phyloP scores from a whole-genome alignment of 2,113 vertebrate species.

The Setophaga petechia region DNA sequence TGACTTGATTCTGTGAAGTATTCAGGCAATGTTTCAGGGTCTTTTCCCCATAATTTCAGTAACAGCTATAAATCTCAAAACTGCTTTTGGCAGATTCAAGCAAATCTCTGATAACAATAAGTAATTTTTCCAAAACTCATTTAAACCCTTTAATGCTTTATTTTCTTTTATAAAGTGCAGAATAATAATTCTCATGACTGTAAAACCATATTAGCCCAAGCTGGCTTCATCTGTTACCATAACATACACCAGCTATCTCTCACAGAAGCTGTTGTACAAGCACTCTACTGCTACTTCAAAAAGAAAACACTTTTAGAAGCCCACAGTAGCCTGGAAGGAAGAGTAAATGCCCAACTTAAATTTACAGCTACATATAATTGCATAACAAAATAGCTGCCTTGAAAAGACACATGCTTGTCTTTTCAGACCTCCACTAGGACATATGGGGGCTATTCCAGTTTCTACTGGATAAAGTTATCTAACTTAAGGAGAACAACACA shows the following conservation, averaged over 20 bases:
- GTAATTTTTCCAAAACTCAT: not conserved
- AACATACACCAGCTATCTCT: not conserved
- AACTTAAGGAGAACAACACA: not conserved
- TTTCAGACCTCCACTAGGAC: not conserved
- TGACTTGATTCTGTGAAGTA: not conserved
- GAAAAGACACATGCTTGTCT: not conserved
- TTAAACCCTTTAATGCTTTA: not conserved
- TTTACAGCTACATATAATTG: not conserved
- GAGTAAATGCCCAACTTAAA: not conserved
- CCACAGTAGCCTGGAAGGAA: not conserved
- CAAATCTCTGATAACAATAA: not conserved
- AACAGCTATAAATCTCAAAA: not conserved
- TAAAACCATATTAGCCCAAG: not conserved
- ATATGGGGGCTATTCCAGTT: not conserved
- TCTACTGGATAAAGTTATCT: not conserved
- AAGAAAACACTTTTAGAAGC: not conserved
- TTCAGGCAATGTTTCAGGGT: not conserved
- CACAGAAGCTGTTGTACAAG: not conserved
- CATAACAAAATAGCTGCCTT: not conserved
- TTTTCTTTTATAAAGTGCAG: not conserved
- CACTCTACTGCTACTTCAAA: not conserved
- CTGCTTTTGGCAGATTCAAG: not conserved
- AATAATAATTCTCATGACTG: not conserved
- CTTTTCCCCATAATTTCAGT: not conserved
- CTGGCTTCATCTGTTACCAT: not conserved